Base-by-base conservation (phyloP, 2,888 invertebrate species). In the Syritta pipiens region DNA sequence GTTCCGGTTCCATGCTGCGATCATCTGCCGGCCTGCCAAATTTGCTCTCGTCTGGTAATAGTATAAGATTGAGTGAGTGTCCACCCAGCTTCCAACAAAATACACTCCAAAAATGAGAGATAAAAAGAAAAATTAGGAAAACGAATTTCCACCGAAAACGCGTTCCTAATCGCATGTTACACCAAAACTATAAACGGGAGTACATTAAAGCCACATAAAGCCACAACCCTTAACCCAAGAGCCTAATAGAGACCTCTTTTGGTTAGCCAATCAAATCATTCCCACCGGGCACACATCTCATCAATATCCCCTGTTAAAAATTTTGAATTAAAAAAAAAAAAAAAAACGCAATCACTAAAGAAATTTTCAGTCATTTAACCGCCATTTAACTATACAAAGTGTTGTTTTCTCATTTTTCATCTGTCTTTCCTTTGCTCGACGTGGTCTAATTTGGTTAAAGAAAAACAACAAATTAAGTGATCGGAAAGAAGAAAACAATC, bases 381-480 rank as follows among this genome's bases (percentile, higher is more conserved):
- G 60, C 49, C 51, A 51, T 60, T 67, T 67, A 67, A 57, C 40
- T 30, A 32, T 51, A 42, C 59, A 69, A 51, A 32, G 51, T 51
- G 69, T 60, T 69, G 32, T 40, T 37, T 9, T 46, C 2, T 22
- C 10, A 30, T 12, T 22, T 3, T 32, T 7, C 1, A n/a, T 12
- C 30, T 24, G 9, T 26, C 24, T 10, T 22, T 22, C 20, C 30
- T 30, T 32, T 4, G 14, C 17, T 10, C 37, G 24, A 9, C 12
- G n/a, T 30, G 44, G 12, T 28, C 60, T 32, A 62, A 68, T 68
- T 49, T 55, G 30, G 30, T 40, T 46, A 60, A 60, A 55, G 46
- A 69, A 60, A 51, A 44, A 48, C 46, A 71, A 63, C 48, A 46
- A 68, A 76, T 76, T 68, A 62, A 76, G 55, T 28, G 75, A 76